Percentiles rank a stretch among this genome's conserved stretches.
Conservation (phyloP, 1,140 invertebrate genomes). For the Caenorhabditis remanei region DNA sequence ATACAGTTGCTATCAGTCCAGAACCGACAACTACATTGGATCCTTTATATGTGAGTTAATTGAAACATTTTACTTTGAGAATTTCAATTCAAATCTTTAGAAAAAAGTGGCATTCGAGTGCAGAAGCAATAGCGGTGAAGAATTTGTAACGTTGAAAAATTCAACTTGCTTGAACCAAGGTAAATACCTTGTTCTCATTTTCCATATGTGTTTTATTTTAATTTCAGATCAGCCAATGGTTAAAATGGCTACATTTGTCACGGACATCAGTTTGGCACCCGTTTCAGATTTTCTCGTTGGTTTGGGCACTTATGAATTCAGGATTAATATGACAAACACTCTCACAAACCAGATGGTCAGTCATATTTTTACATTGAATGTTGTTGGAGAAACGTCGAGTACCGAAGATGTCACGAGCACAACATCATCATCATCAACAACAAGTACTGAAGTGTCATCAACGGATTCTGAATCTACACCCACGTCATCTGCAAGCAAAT, state of each 20-base stretch:
- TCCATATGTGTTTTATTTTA: neutral
- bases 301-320: neutral
- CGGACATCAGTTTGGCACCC: neutral
- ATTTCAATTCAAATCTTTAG: neutral
- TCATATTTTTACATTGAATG: slow-evolving; percentile 24
- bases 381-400: neutral
- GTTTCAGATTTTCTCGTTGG: neutral
- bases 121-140: neutral
- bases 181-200: neutral
- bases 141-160: neutral
- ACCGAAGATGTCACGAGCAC: neutral
- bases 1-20: neutral
- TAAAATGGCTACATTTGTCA: neutral
- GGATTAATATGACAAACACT: slow-evolving; percentile 9
- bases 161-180: slow-evolving; percentile 5
- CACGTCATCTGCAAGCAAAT: neutral
- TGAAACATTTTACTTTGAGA: no score
- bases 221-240: neutral
- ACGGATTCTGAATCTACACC: neutral
- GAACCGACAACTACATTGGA: neutral
- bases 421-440: neutral
- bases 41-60: neutral
- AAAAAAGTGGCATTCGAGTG: slow-evolving; percentile 11
- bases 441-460: neutral
- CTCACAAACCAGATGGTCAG: neutral